Base-by-base conservation (phyloP, 2,797 vertebrate genomes). In the Paedocypris micromegethes region DNA sequence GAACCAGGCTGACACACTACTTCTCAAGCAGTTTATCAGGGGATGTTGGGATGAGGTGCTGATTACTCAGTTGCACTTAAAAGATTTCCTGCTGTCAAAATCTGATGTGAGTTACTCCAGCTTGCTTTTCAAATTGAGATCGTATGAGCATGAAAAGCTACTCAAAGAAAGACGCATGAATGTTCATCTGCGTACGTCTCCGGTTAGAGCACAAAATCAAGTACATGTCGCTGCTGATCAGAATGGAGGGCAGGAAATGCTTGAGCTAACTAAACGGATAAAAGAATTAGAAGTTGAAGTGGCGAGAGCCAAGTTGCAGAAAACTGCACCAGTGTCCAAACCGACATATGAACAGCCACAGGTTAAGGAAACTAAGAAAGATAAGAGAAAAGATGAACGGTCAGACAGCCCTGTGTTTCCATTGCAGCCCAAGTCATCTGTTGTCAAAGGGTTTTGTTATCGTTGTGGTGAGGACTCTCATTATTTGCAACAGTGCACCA, bases 391-490 rank as follows among this genome's bases (percentile, higher is more conserved):
- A 58, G 6, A 45, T 23, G 9, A 6, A 2, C 23, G 46, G 6
- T 4, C 37, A n/a, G 9, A 9, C 38, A 3, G 8, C 3, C 7
- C 37, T 39, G 3, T 60, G 37, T 5, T 5, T 9, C 45, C 39
- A 60, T 5, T 5, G 8, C 58, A 48, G 4, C 2, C 37, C 5
- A 60, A 60, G 37, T 3, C 23, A 9, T 38, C 2, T 1, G 6
- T 37, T 38, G 9, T 2, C 9, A 37, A 45, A 38, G 58, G 45
- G 6, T 60, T 47, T 39, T 60, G 58, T 4, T 48, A 48, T 3
- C 58, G 37, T 5, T 60, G 45, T 60, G 58, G 58, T 50, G 2
- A 58, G 9, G 57, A 59, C 57, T 37, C 57, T 38, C 44, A 59
- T 46, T 59, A 59, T 59, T 46, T 59, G 4, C 57, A 46, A 38